Percentiles rank a stretch among this genome's conserved stretches.
Evolutionary conservation across 2,113 vertebrate species (phyloP).

Genomic region (Lophius piscatorius): DNA sequence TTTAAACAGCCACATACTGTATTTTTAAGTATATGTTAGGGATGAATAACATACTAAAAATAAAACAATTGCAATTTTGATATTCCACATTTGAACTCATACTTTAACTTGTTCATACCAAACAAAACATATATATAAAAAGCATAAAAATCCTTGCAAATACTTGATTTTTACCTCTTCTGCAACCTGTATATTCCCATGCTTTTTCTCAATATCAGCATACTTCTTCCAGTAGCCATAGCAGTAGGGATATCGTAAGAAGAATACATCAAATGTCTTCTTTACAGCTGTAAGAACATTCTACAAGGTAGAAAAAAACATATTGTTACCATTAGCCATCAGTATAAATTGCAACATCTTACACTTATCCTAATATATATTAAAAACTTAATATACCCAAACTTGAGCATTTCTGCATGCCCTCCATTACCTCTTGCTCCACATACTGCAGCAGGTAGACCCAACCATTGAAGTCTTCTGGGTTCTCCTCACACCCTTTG

Average conservation of each 20-base stretch:
- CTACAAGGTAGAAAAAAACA: too few species aligned
- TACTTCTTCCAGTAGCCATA: conserved; percentile 99
- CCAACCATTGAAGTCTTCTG: conserved; percentile 98
- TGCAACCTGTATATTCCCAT: conserved; percentile 88
- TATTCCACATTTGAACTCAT: not conserved
- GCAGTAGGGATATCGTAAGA: conserved; percentile 95
- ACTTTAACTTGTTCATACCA: not conserved
- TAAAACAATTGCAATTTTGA: too few species aligned
- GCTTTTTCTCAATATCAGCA: conserved; percentile 94
- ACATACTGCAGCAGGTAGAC: conserved; percentile 96
- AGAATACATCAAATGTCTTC: conserved; percentile 93
- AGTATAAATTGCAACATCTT: too few species aligned
- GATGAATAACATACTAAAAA: too few species aligned
- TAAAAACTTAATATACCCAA: too few species aligned
- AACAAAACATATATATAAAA: not conserved
- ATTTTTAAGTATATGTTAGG: too few species aligned
- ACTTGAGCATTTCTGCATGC: accelerated
- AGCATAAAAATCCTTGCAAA: not conserved
- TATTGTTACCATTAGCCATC: too few species aligned
- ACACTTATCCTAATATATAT: too few species aligned
- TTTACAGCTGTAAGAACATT: conserved; percentile 88
- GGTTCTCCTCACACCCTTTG: conserved; percentile 92
- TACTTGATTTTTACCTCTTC: conserved; percentile 86
- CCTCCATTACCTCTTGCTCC: conserved; percentile 92
- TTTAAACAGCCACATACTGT: too few species aligned